These are phyloP conservation scores for Andricus quercusramuli DNA, from an alignment of 2,888 invertebrate species.

Conservation along the genomic window DNA sequence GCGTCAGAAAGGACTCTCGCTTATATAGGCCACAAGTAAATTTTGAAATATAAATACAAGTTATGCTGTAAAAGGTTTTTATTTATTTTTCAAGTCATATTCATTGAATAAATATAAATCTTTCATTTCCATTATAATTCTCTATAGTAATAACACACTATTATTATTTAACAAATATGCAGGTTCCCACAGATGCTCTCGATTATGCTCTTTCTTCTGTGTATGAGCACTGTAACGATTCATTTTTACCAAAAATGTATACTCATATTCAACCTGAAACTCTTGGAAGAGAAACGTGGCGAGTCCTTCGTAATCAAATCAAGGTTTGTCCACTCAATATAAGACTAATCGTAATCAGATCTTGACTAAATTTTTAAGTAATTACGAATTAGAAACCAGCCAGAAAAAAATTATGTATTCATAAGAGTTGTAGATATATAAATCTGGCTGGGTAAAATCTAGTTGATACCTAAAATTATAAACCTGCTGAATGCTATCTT, in stretches of 20 bases:
- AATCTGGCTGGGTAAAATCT: background rate
- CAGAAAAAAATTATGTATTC: too few relatives aligned
- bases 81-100: too few relatives aligned
- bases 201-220: slow-evolving; percentile 85
- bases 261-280: slow-evolving; percentile 86
- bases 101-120: too few relatives aligned
- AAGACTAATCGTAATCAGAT: too few relatives aligned
- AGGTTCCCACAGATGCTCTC: slow-evolving; percentile 85
- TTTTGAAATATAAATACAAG: background rate
- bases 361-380: too few relatives aligned
- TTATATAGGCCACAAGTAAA: slow-evolving; percentile 65
- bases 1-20: slow-evolving; percentile 78
- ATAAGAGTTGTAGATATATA: background rate
- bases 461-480: background rate
- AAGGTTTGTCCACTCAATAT: slow-evolving; percentile 59
- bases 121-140: too few relatives aligned
- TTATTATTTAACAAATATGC: slow-evolving; percentile 56
- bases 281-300: slow-evolving; percentile 83
- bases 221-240: slow-evolving; percentile 85
- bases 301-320: slow-evolving; percentile 82
- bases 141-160: too few relatives aligned
- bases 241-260: slow-evolving; percentile 76
- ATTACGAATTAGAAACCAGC: too few relatives aligned
- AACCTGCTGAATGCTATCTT: background rate
- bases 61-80: too few relatives aligned